Percentiles rank a stretch among this genome's conserved stretches.
phyloP scores from a whole-genome alignment of 2,888 invertebrate genomes.

The Masnerella sp. region DNA sequence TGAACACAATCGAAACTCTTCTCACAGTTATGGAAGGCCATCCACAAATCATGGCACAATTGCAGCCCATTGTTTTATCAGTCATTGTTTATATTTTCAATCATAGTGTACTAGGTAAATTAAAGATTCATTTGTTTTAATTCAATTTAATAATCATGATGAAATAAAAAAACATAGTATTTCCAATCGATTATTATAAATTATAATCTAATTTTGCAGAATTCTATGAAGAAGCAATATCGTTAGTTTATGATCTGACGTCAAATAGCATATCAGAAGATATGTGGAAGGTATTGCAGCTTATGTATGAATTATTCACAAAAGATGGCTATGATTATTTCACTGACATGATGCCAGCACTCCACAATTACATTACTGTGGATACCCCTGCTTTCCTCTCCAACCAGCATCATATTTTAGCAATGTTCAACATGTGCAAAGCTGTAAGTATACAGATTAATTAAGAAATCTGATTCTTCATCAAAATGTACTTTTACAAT shows the following conservation, averaged over 20 bases:
- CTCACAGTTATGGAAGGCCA: slow-evolving; percentile 95
- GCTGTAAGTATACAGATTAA: slow-evolving; percentile 84
- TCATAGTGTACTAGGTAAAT: slow-evolving; percentile 88
- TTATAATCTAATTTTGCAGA: slow-evolving; percentile 79
- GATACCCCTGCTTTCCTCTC: slow-evolving; percentile 96
- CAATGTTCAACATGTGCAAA: slow-evolving; percentile 97
- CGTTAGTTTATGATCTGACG: slow-evolving; percentile 94
- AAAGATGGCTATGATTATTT: slow-evolving; percentile 98
- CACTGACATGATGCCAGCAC: slow-evolving; percentile 98
- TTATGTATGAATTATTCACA: slow-evolving; percentile 93
- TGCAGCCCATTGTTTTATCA: slow-evolving; percentile 95
- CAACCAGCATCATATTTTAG: slow-evolving; percentile 91
- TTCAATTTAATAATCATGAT: background rate
- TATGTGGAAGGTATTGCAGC: slow-evolving; percentile 97
- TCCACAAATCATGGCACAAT: slow-evolving; percentile 88
- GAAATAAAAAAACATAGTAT: background rate
- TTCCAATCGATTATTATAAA: no score
- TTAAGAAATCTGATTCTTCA: no score
- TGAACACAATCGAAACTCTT: slow-evolving; percentile 97
- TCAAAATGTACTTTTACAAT: no score
- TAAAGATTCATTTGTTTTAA: no score
- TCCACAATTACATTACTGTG: slow-evolving; percentile 98
- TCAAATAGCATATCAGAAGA: slow-evolving; percentile 91
- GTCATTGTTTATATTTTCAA: slow-evolving; percentile 91
- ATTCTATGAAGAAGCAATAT: slow-evolving; percentile 98